Evolutionary conservation across 2,797 vertebrate species (phyloP).

Genomic region (Telmatherina bonti): DNA sequence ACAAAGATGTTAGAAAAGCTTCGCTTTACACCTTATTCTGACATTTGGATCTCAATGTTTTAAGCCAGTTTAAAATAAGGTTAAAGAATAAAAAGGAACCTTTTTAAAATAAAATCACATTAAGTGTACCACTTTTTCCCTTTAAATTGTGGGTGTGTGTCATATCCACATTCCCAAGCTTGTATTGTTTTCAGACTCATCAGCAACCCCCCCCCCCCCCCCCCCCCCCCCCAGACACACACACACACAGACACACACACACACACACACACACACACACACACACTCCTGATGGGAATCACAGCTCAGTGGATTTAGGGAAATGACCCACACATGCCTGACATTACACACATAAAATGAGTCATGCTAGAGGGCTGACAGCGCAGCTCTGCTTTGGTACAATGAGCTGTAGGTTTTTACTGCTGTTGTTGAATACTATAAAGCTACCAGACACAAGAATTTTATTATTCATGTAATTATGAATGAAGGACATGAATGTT

Average conservation of each 20-base stretch:
- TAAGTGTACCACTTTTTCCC: not conserved
- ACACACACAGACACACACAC: no score
- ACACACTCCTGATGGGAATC: constrained; percentile 60
- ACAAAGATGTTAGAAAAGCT: not conserved
- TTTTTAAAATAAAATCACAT: no score
- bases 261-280: no score
- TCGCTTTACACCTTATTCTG: not conserved
- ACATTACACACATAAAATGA: constrained; percentile 24
- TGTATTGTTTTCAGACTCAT: not conserved
- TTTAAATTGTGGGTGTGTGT: not conserved
- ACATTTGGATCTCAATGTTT: not conserved
- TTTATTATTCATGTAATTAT: not conserved
- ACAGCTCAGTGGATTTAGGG: constrained; percentile 44
- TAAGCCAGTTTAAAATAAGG: no score
- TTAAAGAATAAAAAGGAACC: no score
- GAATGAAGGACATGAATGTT: no score
- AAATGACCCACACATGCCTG: constrained; percentile 36
- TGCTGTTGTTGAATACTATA: not conserved
- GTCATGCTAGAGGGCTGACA: constrained; percentile 20
- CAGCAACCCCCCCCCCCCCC: constrained; percentile 12
- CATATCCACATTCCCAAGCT: constrained; percentile 11
- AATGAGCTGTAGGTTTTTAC: not conserved
- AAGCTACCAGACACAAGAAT: not conserved
- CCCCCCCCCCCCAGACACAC: no score
- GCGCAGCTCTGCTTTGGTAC: not conserved